phyloP scores from a whole-genome alignment of 2,113 vertebrate species.

The Barnardius zonarius region DNA sequence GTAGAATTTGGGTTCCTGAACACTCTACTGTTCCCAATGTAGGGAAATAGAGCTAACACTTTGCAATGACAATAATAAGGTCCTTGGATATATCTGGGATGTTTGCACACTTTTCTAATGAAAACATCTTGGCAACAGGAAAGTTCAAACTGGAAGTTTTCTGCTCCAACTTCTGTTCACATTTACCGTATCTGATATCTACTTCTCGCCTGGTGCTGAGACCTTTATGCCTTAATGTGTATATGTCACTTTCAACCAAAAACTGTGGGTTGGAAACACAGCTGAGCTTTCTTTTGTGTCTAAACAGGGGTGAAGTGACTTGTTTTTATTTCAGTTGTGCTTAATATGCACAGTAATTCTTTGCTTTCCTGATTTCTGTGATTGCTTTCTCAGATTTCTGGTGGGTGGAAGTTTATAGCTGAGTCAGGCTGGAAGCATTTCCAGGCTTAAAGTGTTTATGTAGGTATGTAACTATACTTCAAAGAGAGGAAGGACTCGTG shows the following conservation, averaged over 20 bases:
- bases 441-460: neutral
- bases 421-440: slow-evolving; percentile 34
- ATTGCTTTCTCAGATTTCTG: slow-evolving; percentile 32
- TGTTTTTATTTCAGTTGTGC: neutral
- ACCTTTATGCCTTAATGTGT: neutral
- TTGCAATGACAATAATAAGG: neutral
- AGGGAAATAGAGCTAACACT: neutral
- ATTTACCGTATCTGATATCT: neutral
- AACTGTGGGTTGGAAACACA: neutral
- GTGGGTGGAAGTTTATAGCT: slow-evolving; percentile 31
- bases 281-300: neutral
- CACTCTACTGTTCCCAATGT: neutral
- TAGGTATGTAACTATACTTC: neutral
- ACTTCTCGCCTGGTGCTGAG: neutral
- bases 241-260: neutral
- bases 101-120: neutral
- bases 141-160: neutral
- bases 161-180: neutral
- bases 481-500: neutral
- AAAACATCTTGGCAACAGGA: neutral
- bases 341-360: neutral
- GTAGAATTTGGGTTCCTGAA: neutral
- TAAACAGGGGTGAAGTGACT: neutral
- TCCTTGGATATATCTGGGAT: neutral
- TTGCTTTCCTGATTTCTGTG: neutral